Conservation (phyloP, 2,797 vertebrate species). For the Thamnophis elegans region DNA sequence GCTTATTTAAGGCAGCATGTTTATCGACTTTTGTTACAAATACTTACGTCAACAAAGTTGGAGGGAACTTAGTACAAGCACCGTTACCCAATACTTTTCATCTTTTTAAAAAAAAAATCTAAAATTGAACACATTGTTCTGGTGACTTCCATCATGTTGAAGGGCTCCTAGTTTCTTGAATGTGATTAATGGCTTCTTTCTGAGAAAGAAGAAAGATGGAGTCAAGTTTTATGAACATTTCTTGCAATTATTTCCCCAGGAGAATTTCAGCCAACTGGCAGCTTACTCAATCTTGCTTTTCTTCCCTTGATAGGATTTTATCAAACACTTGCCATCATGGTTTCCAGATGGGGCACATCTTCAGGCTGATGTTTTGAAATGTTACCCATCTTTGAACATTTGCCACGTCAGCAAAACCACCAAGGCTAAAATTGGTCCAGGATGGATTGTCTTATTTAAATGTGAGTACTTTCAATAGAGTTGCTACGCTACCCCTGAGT, state of each 20-base stretch:
- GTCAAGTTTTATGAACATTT: constrained; percentile 17
- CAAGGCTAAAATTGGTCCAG: not conserved
- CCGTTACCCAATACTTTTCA: not conserved
- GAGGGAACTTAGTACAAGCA: not conserved
- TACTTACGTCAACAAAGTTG: not conserved
- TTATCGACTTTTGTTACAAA: not conserved
- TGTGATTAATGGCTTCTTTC: constrained; percentile 40
- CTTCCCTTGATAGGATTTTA: constrained; percentile 44
- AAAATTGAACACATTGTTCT: not conserved
- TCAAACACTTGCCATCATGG: constrained; percentile 37
- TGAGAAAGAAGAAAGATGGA: constrained; percentile 27
- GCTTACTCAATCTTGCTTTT: constrained; percentile 3
- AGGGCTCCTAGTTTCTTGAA: constrained; percentile 27
- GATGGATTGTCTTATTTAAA: constrained; percentile 38
- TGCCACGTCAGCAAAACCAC: not conserved
- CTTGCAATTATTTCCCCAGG: constrained; percentile 5
- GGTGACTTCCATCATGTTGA: not conserved
- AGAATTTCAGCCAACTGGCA: constrained; percentile 40
- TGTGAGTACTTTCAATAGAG: constrained; percentile 24
- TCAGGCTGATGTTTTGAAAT: constrained; percentile 1
- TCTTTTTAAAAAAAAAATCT: not conserved
- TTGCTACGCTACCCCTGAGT: constrained; percentile 20
- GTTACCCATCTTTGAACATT: constrained; percentile 28
- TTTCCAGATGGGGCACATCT: constrained; percentile 13
- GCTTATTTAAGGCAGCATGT: not conserved